These are phyloP conservation scores for Masticophis lateralis DNA, from an alignment of 2,797 vertebrate genomes.

Conservation along the genomic window DNA sequence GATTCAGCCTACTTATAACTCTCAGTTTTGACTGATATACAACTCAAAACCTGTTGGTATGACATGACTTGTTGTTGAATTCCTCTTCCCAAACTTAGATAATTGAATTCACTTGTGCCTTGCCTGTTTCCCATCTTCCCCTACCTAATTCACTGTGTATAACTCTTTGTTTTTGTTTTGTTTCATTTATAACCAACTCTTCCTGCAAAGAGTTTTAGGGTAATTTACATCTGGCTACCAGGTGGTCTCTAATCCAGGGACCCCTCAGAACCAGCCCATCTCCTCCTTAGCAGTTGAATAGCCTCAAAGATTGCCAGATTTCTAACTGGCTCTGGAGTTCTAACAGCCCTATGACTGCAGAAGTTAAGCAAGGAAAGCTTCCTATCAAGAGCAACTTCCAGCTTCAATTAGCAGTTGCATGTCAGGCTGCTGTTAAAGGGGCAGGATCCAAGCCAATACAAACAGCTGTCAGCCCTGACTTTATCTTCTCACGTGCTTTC, in stretches of 20 bases:
- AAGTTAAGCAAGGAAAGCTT: not conserved
- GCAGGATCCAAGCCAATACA: not conserved
- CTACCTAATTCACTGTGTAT: not conserved
- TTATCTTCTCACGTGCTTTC: not conserved
- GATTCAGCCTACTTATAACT: not conserved
- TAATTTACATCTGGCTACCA: not conserved
- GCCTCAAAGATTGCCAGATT: not conserved
- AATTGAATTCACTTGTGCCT: not conserved
- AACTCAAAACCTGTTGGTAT: not conserved
- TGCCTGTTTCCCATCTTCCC: not conserved
- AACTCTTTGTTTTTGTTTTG: not conserved
- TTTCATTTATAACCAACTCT: not conserved
- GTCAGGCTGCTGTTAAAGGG: not conserved
- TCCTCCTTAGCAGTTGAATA: not conserved
- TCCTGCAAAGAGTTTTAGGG: not conserved
- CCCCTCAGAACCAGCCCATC: not conserved
- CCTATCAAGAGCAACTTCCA: not conserved
- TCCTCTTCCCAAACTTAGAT: not conserved
- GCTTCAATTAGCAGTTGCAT: not conserved
- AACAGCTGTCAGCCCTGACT: not conserved
- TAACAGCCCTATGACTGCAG: not conserved
- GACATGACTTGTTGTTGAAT: too few species aligned
- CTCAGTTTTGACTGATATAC: not conserved
- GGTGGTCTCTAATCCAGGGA: not conserved
- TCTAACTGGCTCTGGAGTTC: not conserved